phyloP scores from a whole-genome alignment of 1,140 invertebrate species.

The Bactericera cockerelli region DNA sequence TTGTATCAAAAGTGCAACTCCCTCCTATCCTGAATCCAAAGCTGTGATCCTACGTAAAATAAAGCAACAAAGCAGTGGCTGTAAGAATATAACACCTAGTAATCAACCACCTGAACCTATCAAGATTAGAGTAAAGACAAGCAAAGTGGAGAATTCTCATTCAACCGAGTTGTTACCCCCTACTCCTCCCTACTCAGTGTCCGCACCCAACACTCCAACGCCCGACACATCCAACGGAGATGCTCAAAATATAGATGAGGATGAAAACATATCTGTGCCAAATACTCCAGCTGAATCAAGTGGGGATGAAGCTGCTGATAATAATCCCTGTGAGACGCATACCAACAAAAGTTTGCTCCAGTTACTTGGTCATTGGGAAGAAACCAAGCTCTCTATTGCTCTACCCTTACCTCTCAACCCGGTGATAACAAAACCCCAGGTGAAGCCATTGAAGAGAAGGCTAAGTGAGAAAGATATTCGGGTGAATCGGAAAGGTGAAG shows the following conservation, averaged over 20 bases:
- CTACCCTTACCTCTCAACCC: slow-evolving; percentile 48
- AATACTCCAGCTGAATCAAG: slow-evolving; percentile 35
- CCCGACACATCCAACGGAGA: slow-evolving; percentile 8
- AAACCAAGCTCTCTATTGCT: slow-evolving; percentile 32
- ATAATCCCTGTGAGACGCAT: slow-evolving; percentile 17
- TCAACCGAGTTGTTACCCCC: slow-evolving; percentile 30
- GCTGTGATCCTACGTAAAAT: slow-evolving; percentile 23
- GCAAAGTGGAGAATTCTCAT: not conserved
- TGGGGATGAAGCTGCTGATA: slow-evolving; percentile 52
- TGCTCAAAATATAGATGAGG: slow-evolving; percentile 3
- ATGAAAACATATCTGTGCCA: slow-evolving; percentile 21
- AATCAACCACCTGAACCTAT: slow-evolving; percentile 5
- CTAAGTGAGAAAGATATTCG: slow-evolving; percentile 73
- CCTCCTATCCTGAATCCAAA: slow-evolving; percentile 22
- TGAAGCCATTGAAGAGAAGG: slow-evolving; percentile 59
- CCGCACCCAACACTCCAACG: slow-evolving; percentile 25
- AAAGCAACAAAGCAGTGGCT: slow-evolving; percentile 12
- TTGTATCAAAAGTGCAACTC: slow-evolving; percentile 26
- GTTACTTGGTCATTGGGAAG: not conserved
- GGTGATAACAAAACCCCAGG: slow-evolving; percentile 38
- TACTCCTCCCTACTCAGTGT: slow-evolving; percentile 43
- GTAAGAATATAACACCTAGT: not conserved
- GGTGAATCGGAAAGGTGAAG: slow-evolving; percentile 68
- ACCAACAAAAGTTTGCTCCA: not conserved
- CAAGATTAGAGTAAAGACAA: slow-evolving; percentile 1